Conservation (phyloP, 2,113 vertebrate species). For the Eretmochelys imbricata region DNA sequence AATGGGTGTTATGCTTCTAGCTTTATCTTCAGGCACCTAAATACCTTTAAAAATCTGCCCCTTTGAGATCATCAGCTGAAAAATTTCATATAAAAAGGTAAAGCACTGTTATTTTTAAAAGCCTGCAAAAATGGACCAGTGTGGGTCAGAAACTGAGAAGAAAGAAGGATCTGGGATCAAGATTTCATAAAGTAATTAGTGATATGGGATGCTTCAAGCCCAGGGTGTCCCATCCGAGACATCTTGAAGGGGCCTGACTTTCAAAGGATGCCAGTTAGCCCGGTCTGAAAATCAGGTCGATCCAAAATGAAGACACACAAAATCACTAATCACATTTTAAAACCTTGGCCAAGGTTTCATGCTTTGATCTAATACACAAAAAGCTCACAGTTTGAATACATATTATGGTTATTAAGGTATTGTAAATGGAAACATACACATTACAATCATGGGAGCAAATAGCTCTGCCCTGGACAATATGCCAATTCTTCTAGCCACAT, state of each 20-base stretch:
- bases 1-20: neutral
- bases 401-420: neutral
- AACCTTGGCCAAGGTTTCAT: neutral
- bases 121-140: neutral
- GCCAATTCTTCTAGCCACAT: neutral
- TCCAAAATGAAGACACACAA: neutral
- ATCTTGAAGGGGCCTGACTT: fast-evolving
- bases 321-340: fast-evolving
- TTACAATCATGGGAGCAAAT: neutral
- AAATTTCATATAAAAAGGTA: neutral
- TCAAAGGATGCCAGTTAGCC: neutral
- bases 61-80: neutral
- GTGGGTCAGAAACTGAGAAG: neutral
- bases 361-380: neutral
- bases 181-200: neutral
- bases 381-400: neutral
- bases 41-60: neutral
- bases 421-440: neutral
- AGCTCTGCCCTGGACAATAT: constrained; percentile 1
- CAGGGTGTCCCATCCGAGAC: neutral
- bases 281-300: fast-evolving
- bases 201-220: neutral
- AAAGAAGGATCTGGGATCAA: fast-evolving
- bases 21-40: neutral
- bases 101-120: neutral